phyloP scores from a whole-genome alignment of 2,888 invertebrate species.

The Strigamia transsilvanica region DNA sequence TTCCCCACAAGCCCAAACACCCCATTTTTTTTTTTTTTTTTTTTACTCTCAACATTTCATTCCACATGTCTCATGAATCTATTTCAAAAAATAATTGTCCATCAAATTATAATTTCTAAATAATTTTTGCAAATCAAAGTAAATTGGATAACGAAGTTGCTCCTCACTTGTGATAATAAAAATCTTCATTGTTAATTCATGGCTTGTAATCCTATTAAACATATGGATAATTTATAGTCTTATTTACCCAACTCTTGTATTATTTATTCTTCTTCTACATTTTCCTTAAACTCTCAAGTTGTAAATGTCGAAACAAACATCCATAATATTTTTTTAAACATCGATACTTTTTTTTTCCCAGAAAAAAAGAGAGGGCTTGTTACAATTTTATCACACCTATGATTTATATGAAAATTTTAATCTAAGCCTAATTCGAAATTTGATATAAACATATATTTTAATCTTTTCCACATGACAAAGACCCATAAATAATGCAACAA shows the following conservation, averaged over 20 bases:
- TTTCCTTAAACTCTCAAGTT: neutral
- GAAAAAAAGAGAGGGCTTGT: neutral
- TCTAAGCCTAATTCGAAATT: slow-evolving; percentile 16
- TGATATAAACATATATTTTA: neutral
- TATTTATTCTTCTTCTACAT: slow-evolving; percentile 15
- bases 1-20: neutral
- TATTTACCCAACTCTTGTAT: neutral
- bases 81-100: neutral
- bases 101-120: slow-evolving; percentile 15
- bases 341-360: neutral
- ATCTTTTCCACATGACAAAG: neutral
- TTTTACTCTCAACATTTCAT: neutral
- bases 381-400: slow-evolving; percentile 16
- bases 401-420: neutral
- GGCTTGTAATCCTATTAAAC: slow-evolving; percentile 28
- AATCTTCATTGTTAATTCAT: slow-evolving; percentile 27
- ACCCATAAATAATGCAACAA: slow-evolving; percentile 4
- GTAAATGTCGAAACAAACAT: slow-evolving; percentile 36
- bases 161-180: neutral
- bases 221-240: slow-evolving; percentile 39
- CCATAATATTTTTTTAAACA: neutral
- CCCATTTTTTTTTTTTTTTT: no score
- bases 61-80: neutral
- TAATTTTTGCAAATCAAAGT: neutral
- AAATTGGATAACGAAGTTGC: neutral